These are phyloP conservation scores for Chloropsis hardwickii DNA, from an alignment of 2,113 vertebrate species.

Conservation along the genomic window DNA sequence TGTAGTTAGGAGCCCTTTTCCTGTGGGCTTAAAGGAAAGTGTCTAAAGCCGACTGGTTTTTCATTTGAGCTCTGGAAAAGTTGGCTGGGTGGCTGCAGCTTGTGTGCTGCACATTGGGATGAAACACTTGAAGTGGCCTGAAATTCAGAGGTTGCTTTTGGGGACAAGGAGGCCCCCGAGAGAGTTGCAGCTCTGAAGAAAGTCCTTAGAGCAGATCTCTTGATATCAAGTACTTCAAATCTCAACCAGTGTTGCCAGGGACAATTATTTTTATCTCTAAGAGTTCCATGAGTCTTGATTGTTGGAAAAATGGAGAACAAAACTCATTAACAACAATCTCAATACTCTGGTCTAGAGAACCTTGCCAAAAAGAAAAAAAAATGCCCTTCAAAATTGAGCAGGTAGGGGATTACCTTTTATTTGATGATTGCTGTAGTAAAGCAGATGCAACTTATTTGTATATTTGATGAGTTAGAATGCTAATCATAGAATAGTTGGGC, in stretches of 20 bases:
- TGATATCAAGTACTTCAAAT: not conserved
- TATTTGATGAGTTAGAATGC: not conserved
- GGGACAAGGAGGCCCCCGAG: not conserved
- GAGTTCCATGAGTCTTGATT: not conserved
- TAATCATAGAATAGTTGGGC: not conserved
- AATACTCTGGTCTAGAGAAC: not conserved
- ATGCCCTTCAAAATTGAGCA: rapidly evolving
- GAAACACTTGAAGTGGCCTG: not conserved
- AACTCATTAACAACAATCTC: not conserved
- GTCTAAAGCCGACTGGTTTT: not conserved
- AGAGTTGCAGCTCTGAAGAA: not conserved
- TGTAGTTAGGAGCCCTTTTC: not conserved
- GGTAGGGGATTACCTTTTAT: not conserved
- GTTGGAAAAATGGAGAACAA: not conserved
- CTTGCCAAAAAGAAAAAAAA: not conserved
- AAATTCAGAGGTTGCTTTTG: not conserved
- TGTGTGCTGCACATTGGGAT: not conserved
- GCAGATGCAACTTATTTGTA: not conserved
- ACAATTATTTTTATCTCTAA: not conserved
- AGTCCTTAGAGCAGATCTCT: not conserved
- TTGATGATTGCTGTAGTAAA: not conserved
- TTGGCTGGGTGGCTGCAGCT: rapidly evolving
- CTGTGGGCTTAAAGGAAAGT: not conserved
- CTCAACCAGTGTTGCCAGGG: not conserved
- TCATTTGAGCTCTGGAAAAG: not conserved